Conservation (phyloP, 1,140 invertebrate species). For the Melanaphis sacchari region DNA sequence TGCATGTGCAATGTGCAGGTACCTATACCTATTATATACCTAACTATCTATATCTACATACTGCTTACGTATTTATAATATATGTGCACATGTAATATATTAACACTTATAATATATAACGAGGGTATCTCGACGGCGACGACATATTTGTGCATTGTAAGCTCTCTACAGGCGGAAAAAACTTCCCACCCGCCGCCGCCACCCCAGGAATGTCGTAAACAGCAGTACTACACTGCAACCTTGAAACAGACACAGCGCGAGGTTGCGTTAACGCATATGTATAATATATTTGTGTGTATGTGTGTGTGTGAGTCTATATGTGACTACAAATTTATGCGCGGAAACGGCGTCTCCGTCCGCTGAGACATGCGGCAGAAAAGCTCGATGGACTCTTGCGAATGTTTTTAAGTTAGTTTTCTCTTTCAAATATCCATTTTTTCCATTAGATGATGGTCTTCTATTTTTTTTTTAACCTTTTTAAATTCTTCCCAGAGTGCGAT, state of each 20-base stretch:
- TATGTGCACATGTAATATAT: neutral
- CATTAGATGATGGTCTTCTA: neutral
- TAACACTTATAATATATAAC: neutral
- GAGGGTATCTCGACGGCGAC: neutral
- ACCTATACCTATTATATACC: neutral
- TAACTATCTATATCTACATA: neutral
- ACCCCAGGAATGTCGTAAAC: constrained; percentile 31
- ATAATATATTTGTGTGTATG: neutral
- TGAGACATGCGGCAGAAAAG: neutral
- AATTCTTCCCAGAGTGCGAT: neutral
- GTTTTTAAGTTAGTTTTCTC: neutral
- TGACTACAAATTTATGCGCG: neutral
- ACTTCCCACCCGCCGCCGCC: neutral
- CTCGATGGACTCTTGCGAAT: neutral
- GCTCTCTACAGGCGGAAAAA: neutral
- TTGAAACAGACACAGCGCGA: neutral
- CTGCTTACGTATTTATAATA: neutral
- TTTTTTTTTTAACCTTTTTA: neutral
- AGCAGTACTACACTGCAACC: neutral
- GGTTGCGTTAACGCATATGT: neutral
- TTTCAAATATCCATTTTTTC: neutral
- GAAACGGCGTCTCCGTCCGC: neutral
- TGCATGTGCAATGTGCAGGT: neutral
- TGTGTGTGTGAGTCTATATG: neutral
- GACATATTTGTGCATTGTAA: constrained; percentile 26